Evolutionary conservation across 2,888 invertebrate genomes (phyloP), one percentile per base, ranked within the genome.

Genomic region (Prosopocoilus inquinatus): DNA sequence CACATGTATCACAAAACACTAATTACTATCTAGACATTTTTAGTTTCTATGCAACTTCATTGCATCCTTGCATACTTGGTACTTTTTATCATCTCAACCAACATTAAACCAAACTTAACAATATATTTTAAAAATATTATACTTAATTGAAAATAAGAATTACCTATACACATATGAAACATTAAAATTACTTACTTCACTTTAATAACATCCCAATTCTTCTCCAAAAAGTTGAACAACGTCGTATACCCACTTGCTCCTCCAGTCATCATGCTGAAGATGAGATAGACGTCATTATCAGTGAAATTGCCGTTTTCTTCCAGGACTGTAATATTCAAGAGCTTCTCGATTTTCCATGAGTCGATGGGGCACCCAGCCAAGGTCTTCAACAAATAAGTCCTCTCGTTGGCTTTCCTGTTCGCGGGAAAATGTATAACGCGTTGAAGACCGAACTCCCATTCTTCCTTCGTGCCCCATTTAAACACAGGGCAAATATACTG

Each of bases 361-460:
- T 89, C 85, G n/a, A 84, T 82, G 0, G 91, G 89, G 73, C 91
- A 91, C 0, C 91, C 90, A 0, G 90, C 89, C 2, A 91, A 75
- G 1, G 88, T 89, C 75, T 90, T 91, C 47, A 91, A 73, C 2
- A 91, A 79, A 72, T 88, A 90, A 0, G 90, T 89, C 62, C 91
- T 78, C 72, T 91, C 91, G 62, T 84, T 89, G 67, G 85, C 86
- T 64, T 85, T 85, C 46, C 90, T 80, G 1, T 82, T 81, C 1
- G 82, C 76, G 0, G 91, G 90, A 75, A 91, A 91, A 67, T 89
- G 84, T 47, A 89, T 85, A 0, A 91, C 85, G 8, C 90, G 80
- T 61, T 90, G 84, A 1, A 92, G 79, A 34, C 90, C 91, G 64
- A 91, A 91, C 61, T 90, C 85, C 91, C 91, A 92, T 73, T 91